phyloP scores from a whole-genome alignment of 2,113 vertebrate species.

The Panthera uncia region DNA sequence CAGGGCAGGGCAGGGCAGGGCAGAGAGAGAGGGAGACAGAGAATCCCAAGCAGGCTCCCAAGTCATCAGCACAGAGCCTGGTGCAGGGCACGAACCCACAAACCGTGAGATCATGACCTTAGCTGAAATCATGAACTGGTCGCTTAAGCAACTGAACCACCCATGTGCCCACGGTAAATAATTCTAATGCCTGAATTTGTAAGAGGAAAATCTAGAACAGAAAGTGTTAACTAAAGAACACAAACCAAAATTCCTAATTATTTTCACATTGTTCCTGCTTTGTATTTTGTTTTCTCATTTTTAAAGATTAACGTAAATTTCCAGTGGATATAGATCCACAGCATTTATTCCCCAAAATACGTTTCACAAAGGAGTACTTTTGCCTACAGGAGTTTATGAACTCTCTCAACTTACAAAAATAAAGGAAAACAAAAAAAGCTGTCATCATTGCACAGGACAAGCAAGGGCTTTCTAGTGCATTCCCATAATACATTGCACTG shows the following conservation, averaged over 20 bases:
- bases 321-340: neutral
- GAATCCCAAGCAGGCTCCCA: no score
- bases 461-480: neutral
- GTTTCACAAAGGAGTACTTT: constrained; percentile 27
- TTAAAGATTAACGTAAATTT: constrained; percentile 15
- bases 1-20: no score
- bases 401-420: neutral
- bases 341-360: neutral
- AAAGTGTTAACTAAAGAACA: neutral
- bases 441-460: neutral
- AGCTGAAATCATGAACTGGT: no score
- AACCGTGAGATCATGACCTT: no score
- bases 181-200: constrained; percentile 31
- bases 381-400: neutral
- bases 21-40: no score
- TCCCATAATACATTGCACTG: neutral
- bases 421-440: constrained; percentile 16
- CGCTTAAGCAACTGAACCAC: no score
- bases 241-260: neutral
- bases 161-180: neutral
- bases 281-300: neutral
- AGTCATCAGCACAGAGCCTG: no score
- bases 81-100: no score
- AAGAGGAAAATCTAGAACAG: constrained; percentile 5
- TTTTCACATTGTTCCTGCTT: neutral